Percentiles rank a stretch among this genome's conserved stretches.
These are phyloP conservation scores for Pristiophorus japonicus DNA, from an alignment of 2,113 vertebrate genomes.

Conservation along the genomic window DNA sequence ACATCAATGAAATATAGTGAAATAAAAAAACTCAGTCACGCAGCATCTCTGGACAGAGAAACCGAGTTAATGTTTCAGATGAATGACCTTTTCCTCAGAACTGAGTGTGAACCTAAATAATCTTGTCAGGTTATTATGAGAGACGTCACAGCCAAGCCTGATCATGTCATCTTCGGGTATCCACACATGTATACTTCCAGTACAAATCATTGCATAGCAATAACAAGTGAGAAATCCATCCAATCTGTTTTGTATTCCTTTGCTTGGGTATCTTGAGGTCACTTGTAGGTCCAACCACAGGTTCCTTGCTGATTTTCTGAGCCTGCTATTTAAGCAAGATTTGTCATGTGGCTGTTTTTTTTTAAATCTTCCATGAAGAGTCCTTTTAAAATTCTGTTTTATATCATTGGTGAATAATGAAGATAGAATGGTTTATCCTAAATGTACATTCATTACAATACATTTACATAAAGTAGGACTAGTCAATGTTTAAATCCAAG, in stretches of 20 bases:
- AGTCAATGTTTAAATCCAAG: neutral
- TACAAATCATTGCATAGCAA: neutral
- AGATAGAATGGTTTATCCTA: neutral
- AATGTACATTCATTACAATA: neutral
- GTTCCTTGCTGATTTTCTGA: neutral
- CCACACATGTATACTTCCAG: neutral
- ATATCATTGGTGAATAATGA: neutral
- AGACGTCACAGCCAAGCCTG: neutral
- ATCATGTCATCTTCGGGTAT: neutral
- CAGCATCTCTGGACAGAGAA: neutral
- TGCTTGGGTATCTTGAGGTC: neutral
- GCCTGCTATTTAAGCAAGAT: neutral
- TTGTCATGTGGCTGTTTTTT: neutral
- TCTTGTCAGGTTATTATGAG: neutral
- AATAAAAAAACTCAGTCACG: neutral
- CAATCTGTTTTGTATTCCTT: neutral
- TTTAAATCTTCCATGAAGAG: neutral
- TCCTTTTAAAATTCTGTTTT: neutral
- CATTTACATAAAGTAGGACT: neutral
- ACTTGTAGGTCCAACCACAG: neutral
- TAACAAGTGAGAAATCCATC: neutral
- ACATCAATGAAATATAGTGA: neutral
- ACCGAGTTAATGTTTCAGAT: neutral
- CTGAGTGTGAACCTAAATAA: neutral
- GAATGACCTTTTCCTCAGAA: neutral